A percentile compares a stretch with the other conserved stretches of the same genome.
phyloP scores from a whole-genome alignment of 2,888 invertebrate species.

The Epistrophe eligans region DNA sequence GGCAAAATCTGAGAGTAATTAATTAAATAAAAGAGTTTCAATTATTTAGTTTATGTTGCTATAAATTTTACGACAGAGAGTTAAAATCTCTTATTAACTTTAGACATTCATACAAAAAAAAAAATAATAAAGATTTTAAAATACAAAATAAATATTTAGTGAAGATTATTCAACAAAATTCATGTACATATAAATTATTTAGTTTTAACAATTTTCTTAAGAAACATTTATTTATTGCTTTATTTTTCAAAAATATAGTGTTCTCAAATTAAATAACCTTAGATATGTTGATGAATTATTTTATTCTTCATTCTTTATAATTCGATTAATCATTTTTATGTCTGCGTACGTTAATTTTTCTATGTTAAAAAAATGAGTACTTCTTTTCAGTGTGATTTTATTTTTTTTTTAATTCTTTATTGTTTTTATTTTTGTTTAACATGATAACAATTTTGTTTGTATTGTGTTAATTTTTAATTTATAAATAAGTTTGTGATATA shows the following conservation, averaged over 20 bases:
- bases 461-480: slow-evolving; percentile 31
- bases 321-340: neutral
- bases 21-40: neutral
- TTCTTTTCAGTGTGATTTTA: slow-evolving; percentile 6
- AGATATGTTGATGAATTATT: neutral
- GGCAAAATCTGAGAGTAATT: neutral
- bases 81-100: slow-evolving; percentile 31
- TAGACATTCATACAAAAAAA: slow-evolving; percentile 23
- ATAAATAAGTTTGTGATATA: slow-evolving; percentile 71
- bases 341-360: neutral
- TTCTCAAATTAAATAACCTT: neutral
- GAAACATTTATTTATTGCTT: slow-evolving; percentile 18
- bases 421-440: slow-evolving; percentile 1
- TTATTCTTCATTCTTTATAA: neutral
- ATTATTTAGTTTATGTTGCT: neutral
- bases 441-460: slow-evolving; percentile 29
- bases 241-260: neutral
- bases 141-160: slow-evolving; percentile 31
- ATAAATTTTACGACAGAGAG: neutral
- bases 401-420: slow-evolving; percentile 10
- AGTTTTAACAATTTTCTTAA: slow-evolving; percentile 24
- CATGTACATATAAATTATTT: slow-evolving; percentile 37
- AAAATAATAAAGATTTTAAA: neutral
- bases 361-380: neutral
- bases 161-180: slow-evolving; percentile 17